These are phyloP conservation scores for Eupithecia pulchellata DNA, from an alignment of 2,888 invertebrate genomes.

Conservation along the genomic window DNA sequence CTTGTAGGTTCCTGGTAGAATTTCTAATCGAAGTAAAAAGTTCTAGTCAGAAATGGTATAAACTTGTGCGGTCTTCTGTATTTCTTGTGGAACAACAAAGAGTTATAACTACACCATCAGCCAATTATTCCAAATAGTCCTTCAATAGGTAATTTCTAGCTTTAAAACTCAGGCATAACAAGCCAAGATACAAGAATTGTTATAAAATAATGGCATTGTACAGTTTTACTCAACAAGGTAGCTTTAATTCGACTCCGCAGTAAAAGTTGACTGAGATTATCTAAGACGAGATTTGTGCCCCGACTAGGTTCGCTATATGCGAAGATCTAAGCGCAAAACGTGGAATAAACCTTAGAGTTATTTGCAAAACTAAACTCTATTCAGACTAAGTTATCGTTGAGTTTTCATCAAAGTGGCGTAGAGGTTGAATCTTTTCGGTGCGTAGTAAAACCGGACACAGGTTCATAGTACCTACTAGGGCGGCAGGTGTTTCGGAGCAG, in stretches of 20 bases:
- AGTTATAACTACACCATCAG: not conserved
- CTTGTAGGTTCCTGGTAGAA: not conserved
- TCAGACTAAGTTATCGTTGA: constrained; percentile 52
- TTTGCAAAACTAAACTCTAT: constrained; percentile 54
- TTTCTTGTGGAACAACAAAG: not conserved
- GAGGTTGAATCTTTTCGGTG: constrained; percentile 51
- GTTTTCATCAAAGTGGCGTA: constrained; percentile 46
- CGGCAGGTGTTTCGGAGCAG: constrained; percentile 81
- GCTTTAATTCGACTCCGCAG: constrained; percentile 67
- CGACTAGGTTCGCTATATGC: constrained; percentile 70
- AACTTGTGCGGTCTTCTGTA: constrained; percentile 3
- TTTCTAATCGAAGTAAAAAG: not conserved
- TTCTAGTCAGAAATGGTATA: not conserved
- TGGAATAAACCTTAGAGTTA: constrained; percentile 15
- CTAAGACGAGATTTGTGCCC: constrained; percentile 76
- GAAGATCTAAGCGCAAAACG: constrained; percentile 24
- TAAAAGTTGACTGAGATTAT: constrained; percentile 80
- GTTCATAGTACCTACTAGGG: constrained; percentile 77
- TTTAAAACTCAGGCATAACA: constrained; percentile 39
- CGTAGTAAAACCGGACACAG: constrained; percentile 58
- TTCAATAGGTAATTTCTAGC: constrained; percentile 26
- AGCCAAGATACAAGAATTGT: constrained; percentile 50
- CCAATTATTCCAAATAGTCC: not conserved
- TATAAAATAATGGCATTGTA: constrained; percentile 65
- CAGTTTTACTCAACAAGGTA: constrained; percentile 63